A percentile compares a stretch with the other conserved stretches of the same genome.
Conservation (phyloP, 2,797 vertebrate genomes). For the Gallinago stenura region DNA sequence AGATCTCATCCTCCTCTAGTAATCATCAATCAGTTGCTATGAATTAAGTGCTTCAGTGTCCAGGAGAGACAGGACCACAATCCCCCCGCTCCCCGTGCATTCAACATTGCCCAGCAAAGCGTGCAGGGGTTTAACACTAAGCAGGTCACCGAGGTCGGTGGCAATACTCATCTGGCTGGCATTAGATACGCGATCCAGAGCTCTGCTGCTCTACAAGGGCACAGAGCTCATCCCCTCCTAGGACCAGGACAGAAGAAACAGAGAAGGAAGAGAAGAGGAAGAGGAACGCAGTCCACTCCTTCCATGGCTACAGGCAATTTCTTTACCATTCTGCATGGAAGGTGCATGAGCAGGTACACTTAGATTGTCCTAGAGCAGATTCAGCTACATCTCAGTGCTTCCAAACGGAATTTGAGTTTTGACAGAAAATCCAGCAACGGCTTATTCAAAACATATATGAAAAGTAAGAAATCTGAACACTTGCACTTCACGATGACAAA, state of each 20-base stretch:
- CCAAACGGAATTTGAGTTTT: neutral
- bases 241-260: neutral
- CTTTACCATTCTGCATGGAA: neutral
- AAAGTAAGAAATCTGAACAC: neutral
- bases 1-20: neutral
- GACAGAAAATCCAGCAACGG: neutral
- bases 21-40: neutral
- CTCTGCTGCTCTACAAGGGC: neutral
- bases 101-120: neutral
- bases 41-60: neutral
- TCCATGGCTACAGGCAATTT: neutral
- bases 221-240: neutral
- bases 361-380: neutral
- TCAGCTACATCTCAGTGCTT: neutral
- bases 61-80: neutral
- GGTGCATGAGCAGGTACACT: accelerated
- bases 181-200: neutral
- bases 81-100: neutral
- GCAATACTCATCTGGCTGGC: neutral
- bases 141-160: neutral
- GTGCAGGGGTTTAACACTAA: neutral
- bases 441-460: neutral
- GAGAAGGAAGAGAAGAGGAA: neutral
- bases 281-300: neutral
- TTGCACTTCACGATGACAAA: neutral